A percentile compares a stretch with the other conserved stretches of the same genome.
Evolutionary conservation across 2,113 vertebrate genomes (phyloP).

Genomic region (Sinocyclocheilus anophthalmus): DNA sequence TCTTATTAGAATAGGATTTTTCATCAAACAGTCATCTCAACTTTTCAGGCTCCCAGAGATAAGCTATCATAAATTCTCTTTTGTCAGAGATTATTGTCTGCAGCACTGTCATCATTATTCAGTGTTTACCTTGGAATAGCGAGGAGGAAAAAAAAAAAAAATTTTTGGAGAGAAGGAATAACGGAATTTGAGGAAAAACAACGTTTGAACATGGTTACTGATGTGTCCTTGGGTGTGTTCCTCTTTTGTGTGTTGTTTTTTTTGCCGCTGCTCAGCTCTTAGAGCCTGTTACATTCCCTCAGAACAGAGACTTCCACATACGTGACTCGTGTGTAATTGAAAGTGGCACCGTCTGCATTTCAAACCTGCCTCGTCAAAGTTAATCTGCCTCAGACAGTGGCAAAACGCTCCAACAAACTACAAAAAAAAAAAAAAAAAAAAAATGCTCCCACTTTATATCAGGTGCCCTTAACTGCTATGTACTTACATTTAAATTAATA

Average conservation of each 20-base stretch:
- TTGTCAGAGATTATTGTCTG: constrained; percentile 43
- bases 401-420: too few relatives aligned
- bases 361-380: constrained; percentile 9
- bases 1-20: background rate
- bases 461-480: too few relatives aligned
- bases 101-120: constrained; percentile 35
- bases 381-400: constrained; percentile 12
- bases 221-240: constrained; percentile 47
- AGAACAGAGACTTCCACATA: constrained; percentile 35
- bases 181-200: constrained; percentile 38
- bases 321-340: constrained; percentile 35
- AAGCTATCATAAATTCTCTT: constrained; percentile 44
- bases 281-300: constrained; percentile 22
- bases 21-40: constrained; percentile 8
- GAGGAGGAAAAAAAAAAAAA: too few relatives aligned
- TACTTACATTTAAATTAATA: too few relatives aligned
- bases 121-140: constrained; percentile 46
- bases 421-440: background rate
- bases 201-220: constrained; percentile 52
- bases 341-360: constrained; percentile 12
- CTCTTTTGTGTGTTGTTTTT: too few relatives aligned
- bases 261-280: constrained; percentile 11
- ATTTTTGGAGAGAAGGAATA: too few relatives aligned
- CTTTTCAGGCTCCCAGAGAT: constrained; percentile 8
- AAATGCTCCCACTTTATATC: too few relatives aligned